A percentile compares a stretch with the other conserved stretches of the same genome.
Evolutionary conservation across 2,797 vertebrate genomes (phyloP).

Genomic region (Simalia tracyae): DNA sequence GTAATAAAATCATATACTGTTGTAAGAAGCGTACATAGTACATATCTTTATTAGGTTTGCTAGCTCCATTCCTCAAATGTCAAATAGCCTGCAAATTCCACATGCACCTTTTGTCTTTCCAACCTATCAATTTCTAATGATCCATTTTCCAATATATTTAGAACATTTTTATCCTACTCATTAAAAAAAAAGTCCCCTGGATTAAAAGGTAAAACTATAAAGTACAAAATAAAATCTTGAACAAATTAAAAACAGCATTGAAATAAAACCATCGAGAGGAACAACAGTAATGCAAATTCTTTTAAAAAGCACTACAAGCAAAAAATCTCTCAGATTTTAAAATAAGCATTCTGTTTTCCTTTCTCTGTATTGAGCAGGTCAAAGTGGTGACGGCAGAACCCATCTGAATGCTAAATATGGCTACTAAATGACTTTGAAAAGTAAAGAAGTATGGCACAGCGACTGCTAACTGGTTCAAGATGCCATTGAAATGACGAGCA

Average conservation of each 20-base stretch:
- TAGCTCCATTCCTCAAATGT: neutral
- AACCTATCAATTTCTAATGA: neutral
- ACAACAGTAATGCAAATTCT: neutral
- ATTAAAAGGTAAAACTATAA: neutral
- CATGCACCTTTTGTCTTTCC: neutral
- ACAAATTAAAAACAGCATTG: neutral
- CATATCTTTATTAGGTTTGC: neutral
- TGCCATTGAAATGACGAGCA: constrained; percentile 19
- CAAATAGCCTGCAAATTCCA: neutral
- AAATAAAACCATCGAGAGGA: neutral
- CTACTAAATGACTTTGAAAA: constrained; percentile 77
- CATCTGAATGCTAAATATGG: constrained; percentile 97
- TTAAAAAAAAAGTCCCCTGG: neutral
- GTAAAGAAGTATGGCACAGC: accelerated
- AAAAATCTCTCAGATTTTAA: neutral
- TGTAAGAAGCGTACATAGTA: neutral
- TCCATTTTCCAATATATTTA: neutral
- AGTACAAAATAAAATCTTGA: neutral
- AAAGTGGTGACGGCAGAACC: constrained; percentile 93
- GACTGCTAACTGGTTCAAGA: constrained; percentile 7
- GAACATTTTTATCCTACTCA: neutral
- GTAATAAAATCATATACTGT: neutral
- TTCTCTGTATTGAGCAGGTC: constrained; percentile 75
- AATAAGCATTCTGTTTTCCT: neutral
- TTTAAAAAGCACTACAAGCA: neutral